Evolutionary conservation across 2,113 vertebrate genomes (phyloP).

Genomic region (Pomatostomus ruficeps): DNA sequence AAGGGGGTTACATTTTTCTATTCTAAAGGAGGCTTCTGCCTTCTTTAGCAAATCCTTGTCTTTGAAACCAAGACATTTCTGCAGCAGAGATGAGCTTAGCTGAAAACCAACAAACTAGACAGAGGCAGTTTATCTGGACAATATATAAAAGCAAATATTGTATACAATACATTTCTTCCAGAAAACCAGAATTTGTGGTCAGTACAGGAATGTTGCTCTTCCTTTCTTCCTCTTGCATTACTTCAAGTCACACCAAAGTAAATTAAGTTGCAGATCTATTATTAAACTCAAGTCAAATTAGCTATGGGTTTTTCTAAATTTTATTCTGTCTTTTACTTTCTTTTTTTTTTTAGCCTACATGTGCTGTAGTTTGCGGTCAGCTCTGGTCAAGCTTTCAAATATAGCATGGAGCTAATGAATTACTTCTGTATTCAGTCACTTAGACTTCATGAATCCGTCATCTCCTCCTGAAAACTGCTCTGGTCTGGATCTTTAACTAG

Average conservation of each 20-base stretch:
- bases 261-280: not conserved
- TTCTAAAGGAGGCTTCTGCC: no score
- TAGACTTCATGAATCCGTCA: slow-evolving; percentile 66
- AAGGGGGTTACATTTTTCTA: no score
- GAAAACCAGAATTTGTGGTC: not conserved
- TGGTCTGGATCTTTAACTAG: slow-evolving; percentile 56
- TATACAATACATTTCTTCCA: not conserved
- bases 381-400: slow-evolving; percentile 24
- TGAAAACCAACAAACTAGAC: not conserved
- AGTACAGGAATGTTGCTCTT: not conserved
- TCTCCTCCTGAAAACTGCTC: slow-evolving; percentile 57
- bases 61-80: no score
- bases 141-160: not conserved
- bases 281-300: not conserved
- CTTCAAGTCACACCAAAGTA: not conserved
- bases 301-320: not conserved
- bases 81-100: not conserved
- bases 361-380: not conserved
- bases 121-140: not conserved
- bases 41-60: no score
- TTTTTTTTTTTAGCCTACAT: not conserved
- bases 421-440: slow-evolving; percentile 62
- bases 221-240: not conserved
- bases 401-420: slow-evolving; percentile 34
- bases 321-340: not conserved